Evolutionary conservation across 2,113 vertebrate genomes (phyloP).

Genomic region (Coreoperca whiteheadi): DNA sequence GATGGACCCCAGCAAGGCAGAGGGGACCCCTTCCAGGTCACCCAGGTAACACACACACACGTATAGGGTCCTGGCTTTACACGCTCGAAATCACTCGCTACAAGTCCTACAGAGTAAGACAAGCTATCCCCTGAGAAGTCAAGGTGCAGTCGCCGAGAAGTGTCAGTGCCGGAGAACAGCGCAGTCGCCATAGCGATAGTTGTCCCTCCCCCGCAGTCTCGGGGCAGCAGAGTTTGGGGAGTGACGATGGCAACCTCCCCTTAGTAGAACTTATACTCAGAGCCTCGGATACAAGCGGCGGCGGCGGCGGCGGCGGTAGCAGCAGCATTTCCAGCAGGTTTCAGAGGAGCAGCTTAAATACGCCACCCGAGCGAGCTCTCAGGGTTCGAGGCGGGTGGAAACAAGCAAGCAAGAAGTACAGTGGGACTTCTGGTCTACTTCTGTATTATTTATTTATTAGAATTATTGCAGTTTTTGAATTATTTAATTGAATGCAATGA

Average conservation of each 20-base stretch:
- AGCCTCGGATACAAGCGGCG: neutral
- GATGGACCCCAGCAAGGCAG: slow-evolving; percentile 87
- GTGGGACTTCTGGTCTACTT: neutral
- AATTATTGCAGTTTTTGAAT: neutral
- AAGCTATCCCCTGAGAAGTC: neutral
- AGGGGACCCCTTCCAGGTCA: slow-evolving; percentile 84
- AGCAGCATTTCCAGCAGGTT: neutral
- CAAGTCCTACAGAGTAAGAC: too few species aligned
- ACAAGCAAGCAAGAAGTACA: neutral
- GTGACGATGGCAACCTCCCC: neutral
- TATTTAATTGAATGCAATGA: too few species aligned
- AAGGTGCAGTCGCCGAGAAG: neutral
- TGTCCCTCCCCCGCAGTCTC: neutral
- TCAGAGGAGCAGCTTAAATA: neutral
- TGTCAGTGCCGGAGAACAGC: neutral
- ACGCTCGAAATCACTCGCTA: too few species aligned
- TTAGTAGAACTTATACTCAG: neutral
- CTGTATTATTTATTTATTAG: neutral
- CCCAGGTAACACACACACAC: slow-evolving; percentile 84
- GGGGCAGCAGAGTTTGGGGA: neutral
- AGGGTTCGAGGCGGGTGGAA: neutral
- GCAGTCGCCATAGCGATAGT: neutral
- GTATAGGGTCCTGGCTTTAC: neutral
- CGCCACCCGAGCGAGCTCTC: neutral
- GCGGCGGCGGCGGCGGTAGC: neutral